A percentile compares a stretch with the other conserved stretches of the same genome.
These are phyloP conservation scores for Formica selysi DNA, from an alignment of 1,140 invertebrate species.

Conservation along the genomic window DNA sequence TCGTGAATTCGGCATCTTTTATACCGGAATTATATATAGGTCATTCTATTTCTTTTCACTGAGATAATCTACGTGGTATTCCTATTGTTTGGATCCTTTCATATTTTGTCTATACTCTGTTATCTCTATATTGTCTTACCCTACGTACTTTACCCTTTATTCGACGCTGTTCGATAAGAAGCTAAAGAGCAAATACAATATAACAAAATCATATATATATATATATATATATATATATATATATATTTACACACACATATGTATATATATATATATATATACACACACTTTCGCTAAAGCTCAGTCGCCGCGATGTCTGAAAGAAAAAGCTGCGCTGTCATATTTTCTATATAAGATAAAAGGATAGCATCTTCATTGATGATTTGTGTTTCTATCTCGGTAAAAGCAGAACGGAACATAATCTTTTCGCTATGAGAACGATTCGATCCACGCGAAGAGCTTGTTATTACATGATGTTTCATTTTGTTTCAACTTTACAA, in stretches of 20 bases:
- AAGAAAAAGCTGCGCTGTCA: conserved; percentile 61
- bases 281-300: not conserved
- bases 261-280: too few species aligned
- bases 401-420: conserved; percentile 54
- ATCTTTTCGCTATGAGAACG: conserved; percentile 24
- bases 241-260: too few species aligned
- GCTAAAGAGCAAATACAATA: conserved; percentile 24
- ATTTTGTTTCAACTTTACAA: not conserved
- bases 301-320: conserved; percentile 45
- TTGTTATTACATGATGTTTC: conserved; percentile 16
- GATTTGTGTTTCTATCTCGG: conserved; percentile 52
- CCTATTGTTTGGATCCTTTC: not conserved
- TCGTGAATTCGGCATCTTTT: not conserved
- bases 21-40: not conserved
- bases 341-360: conserved; percentile 36
- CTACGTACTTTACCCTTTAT: not conserved
- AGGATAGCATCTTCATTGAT: conserved; percentile 41
- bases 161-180: conserved; percentile 44
- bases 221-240: too few species aligned
- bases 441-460: not conserved
- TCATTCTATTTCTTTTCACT: not conserved
- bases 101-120: conserved; percentile 34
- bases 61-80: conserved; percentile 37
- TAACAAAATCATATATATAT: conserved; percentile 33
- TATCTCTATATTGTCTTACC: conserved; percentile 63